phyloP scores from a whole-genome alignment of 2,797 vertebrate genomes.

The Cynopterus sphinx region DNA sequence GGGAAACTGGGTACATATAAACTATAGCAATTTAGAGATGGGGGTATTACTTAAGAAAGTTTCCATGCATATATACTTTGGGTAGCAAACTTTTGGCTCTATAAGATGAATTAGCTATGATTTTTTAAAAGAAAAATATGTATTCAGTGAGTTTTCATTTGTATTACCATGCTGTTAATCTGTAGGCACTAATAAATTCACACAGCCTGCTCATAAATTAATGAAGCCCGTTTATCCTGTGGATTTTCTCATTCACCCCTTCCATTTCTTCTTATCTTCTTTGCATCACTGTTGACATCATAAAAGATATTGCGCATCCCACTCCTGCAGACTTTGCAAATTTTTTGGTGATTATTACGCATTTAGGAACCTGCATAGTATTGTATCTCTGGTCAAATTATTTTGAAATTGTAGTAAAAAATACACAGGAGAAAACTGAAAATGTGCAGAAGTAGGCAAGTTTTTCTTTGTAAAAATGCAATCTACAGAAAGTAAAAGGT shows the following conservation, averaged over 20 bases:
- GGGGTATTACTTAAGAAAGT: neutral
- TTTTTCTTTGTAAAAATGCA: neutral
- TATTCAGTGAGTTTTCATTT: conserved; percentile 42
- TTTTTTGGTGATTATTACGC: neutral
- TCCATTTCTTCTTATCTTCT: conserved; percentile 22
- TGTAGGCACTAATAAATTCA: conserved; percentile 58
- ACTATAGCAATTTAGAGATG: neutral
- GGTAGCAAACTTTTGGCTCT: conserved; percentile 12
- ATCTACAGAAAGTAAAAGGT: neutral
- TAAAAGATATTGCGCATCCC: neutral
- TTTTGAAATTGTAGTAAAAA: conserved; percentile 33
- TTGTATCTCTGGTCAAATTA: neutral
- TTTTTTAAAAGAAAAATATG: neutral
- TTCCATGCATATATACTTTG: neutral
- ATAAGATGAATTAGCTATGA: neutral
- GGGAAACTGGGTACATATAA: neutral
- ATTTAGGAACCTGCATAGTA: neutral
- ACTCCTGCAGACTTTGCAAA: neutral
- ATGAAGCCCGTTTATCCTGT: conserved; percentile 43
- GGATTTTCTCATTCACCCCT: conserved; percentile 52
- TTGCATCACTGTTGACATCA: conserved; percentile 34
- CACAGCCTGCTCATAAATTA: conserved; percentile 48
- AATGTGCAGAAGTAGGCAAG: neutral
- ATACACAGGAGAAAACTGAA: neutral
- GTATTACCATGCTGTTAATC: neutral